Base-by-base conservation (phyloP, 2,797 vertebrate species). In the Anisognathus igniventris region DNA sequence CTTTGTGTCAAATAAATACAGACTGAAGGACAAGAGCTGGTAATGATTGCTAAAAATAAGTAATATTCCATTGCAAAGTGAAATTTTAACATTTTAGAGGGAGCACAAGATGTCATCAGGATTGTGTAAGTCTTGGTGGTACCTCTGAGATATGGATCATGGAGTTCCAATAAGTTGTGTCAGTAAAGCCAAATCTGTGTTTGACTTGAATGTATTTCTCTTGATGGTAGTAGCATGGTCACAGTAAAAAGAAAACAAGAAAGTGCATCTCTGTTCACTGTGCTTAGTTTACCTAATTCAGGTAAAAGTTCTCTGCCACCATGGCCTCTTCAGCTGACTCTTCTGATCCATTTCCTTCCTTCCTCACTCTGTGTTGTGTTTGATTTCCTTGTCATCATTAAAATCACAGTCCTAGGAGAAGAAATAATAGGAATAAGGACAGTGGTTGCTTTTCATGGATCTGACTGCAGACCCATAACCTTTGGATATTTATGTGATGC, bases 361-460 rank as follows among this genome's bases (percentile, higher is more conserved):
- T 45, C 16, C 57, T 75, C 31, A 27, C 9, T 75, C 42, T 61
- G 30, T 24, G 2, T 51, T 78, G 13, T 3, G 2, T 89, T 87
- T 85, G 14, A 54, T 39, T 81, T 71, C 42, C 27, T 87, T 0
- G 0, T 53, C 44, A 27, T 66, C 27, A 12, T 44, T 71, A 57
- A 85, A 81, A 57, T 16, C 21, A 13, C 13, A 48, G 8, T 73
- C 28, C 21, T 35, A 31, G 15, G 6, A 5, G 5, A 25, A 16
- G 7, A 21, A 56, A 10, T 12, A 3, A 5, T 27, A 1, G 1
- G 1, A 33, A 0, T 50, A 33, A 42, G 57, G n/a, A 30, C 24
- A 84, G 13, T 19, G 30, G 10, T 71, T 14, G 22, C 14, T 57
- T 86, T 86, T 15, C 18, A 10, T 53, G 31, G 39, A 21, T 93